A percentile compares a stretch with the other conserved stretches of the same genome.
Evolutionary conservation across 2,888 invertebrate genomes (phyloP).

Genomic region (Phanerotoma sp.): DNA sequence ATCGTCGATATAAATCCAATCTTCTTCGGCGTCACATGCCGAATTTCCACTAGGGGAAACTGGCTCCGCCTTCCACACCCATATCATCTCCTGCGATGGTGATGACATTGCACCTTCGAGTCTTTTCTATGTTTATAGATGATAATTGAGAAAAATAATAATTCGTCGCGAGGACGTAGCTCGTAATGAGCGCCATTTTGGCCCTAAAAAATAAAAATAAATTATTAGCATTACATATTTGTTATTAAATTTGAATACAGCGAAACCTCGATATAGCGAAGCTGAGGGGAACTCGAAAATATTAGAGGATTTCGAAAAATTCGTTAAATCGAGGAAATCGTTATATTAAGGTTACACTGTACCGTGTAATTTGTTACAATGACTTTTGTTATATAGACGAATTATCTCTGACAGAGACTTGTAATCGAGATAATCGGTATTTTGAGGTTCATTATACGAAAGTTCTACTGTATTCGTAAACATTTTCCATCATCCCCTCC

Average conservation of each 20-base stretch:
- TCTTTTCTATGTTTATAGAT: constrained; percentile 40
- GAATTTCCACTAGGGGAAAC: constrained; percentile 58
- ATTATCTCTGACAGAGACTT: too few species aligned
- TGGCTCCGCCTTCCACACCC: constrained; percentile 61
- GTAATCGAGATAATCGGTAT: too few species aligned
- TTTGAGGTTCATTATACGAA: too few species aligned
- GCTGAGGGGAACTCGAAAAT: too few species aligned
- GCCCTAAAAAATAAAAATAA: constrained; percentile 65
- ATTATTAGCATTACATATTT: background rate
- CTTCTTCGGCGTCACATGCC: constrained; percentile 50
- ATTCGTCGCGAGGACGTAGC: constrained; percentile 67
- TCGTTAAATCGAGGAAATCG: too few species aligned
- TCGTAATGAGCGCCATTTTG: constrained; percentile 77
- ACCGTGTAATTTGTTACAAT: too few species aligned
- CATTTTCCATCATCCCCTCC: too few species aligned
- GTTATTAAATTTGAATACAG: background rate
- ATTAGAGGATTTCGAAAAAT: too few species aligned
- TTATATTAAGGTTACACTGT: too few species aligned
- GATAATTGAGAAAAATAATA: constrained; percentile 49
- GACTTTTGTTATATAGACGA: too few species aligned
- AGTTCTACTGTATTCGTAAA: too few species aligned
- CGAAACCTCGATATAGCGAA: too few species aligned
- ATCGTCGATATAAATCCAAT: constrained; percentile 51
- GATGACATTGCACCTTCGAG: constrained; percentile 42
- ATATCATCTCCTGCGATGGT: constrained; percentile 44